Conservation (phyloP, 2,888 invertebrate species). For the Ophion ellenae region DNA sequence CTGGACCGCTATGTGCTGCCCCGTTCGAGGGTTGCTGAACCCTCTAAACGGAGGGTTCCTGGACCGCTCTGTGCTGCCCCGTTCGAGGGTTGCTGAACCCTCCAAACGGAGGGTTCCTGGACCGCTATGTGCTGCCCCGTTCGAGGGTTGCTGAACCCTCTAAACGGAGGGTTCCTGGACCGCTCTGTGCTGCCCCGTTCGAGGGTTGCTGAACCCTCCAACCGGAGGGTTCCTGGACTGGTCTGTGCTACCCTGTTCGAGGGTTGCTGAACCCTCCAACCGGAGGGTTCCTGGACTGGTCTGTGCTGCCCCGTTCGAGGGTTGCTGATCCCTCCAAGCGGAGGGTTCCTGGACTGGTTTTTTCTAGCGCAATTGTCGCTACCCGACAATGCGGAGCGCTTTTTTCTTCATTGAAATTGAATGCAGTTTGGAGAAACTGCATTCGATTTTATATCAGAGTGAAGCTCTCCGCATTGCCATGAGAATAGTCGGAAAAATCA, state of each 20-base stretch:
- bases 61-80: not conserved
- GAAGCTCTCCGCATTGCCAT: not conserved
- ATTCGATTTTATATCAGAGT: not conserved
- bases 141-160: not conserved
- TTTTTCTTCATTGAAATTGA: not conserved
- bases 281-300: too few species aligned
- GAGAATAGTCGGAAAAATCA: not conserved
- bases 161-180: not conserved
- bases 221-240: not conserved
- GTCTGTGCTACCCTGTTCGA: too few species aligned
- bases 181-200: not conserved
- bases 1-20: not conserved
- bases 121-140: not conserved
- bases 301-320: too few species aligned
- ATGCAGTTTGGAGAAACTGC: not conserved
- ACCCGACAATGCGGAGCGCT: not conserved
- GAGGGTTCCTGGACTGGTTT: too few species aligned
- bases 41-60: not conserved
- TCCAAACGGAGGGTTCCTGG: not conserved
- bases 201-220: not conserved
- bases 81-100: slow-evolving; percentile 7
- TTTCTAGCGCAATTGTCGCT: not conserved
- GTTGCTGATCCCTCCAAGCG: too few species aligned
- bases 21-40: slow-evolving; percentile 3
- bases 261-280: too few species aligned